Conservation (phyloP, 2,113 vertebrate genomes). For the Aplodontia rufa region DNA sequence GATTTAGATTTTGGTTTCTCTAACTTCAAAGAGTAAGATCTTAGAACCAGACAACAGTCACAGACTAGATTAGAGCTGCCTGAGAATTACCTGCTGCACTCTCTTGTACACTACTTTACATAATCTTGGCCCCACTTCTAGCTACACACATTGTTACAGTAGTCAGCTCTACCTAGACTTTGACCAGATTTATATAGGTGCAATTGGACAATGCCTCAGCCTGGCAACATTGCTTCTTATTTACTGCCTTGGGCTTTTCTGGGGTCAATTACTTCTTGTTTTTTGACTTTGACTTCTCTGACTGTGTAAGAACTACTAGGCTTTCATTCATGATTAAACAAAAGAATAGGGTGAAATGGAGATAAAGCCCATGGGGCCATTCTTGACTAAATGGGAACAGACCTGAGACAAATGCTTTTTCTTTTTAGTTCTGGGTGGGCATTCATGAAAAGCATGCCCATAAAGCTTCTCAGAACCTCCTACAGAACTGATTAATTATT, state of each 20-base stretch:
- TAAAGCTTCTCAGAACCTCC: background rate
- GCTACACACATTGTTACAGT: background rate
- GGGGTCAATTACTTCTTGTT: background rate
- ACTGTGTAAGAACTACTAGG: background rate
- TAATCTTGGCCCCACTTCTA: background rate
- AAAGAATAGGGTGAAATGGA: slow-evolving; percentile 8
- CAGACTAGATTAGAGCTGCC: background rate
- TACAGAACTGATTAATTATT: slow-evolving; percentile 14
- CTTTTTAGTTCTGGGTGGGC: background rate
- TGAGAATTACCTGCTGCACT: background rate
- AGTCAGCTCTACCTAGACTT: background rate
- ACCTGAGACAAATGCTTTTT: background rate
- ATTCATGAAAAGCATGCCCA: background rate
- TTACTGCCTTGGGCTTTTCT: background rate
- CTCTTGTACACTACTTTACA: background rate
- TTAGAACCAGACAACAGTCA: background rate
- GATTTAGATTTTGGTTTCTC: background rate
- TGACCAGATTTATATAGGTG: background rate
- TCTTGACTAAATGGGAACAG: background rate
- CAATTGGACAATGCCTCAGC: background rate
- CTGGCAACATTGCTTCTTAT: background rate
- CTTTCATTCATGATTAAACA: background rate
- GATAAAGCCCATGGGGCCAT: background rate
- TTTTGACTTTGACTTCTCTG: background rate
- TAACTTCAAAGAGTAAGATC: background rate